A percentile compares a stretch with the other conserved stretches of the same genome.
Conservation (phyloP, 2,797 vertebrate species). For the Chrysolophus pictus region DNA sequence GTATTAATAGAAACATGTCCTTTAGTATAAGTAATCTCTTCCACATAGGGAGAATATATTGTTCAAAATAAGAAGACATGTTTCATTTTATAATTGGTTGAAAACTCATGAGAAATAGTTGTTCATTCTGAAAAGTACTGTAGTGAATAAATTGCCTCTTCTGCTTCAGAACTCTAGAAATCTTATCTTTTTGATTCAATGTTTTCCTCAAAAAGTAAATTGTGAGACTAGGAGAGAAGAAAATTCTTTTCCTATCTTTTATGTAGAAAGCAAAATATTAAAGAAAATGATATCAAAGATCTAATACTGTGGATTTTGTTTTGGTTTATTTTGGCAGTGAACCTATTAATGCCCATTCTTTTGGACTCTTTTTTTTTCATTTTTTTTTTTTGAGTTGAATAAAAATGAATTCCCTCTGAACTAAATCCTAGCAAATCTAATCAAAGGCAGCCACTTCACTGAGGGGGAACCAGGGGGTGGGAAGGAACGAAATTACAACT, state of each 20-base stretch:
- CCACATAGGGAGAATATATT: conserved; percentile 36
- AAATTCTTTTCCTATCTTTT: conserved; percentile 22
- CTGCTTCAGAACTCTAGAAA: conserved; percentile 48
- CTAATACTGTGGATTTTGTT: conserved; percentile 15
- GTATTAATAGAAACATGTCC: conserved; percentile 36
- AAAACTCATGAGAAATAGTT: conserved; percentile 66
- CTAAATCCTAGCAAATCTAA: conserved; percentile 62
- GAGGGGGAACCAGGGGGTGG: conserved; percentile 31
- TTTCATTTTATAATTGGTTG: conserved; percentile 66
- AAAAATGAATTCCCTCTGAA: conserved; percentile 59
- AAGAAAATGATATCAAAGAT: conserved; percentile 33
- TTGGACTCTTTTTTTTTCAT: neutral
- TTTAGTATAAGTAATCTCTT: conserved; percentile 53
- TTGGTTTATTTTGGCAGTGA: conserved; percentile 48
- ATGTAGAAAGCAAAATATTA: conserved; percentile 41
- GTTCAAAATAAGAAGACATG: conserved; percentile 65
- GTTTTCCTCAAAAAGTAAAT: conserved; percentile 38
- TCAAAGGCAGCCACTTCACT: conserved; percentile 56
- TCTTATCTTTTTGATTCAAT: conserved; percentile 57
- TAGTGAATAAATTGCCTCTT: conserved; percentile 60
- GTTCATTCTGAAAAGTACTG: conserved; percentile 38
- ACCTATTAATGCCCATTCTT: conserved; percentile 21
- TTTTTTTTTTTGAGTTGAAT: conserved; percentile 17
- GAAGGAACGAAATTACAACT: conserved; percentile 57
- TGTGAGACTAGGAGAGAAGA: neutral